Base-by-base conservation (phyloP, 35 echinoderm and acorn worm genomes). In the Ophioderma brevispina region DNA sequence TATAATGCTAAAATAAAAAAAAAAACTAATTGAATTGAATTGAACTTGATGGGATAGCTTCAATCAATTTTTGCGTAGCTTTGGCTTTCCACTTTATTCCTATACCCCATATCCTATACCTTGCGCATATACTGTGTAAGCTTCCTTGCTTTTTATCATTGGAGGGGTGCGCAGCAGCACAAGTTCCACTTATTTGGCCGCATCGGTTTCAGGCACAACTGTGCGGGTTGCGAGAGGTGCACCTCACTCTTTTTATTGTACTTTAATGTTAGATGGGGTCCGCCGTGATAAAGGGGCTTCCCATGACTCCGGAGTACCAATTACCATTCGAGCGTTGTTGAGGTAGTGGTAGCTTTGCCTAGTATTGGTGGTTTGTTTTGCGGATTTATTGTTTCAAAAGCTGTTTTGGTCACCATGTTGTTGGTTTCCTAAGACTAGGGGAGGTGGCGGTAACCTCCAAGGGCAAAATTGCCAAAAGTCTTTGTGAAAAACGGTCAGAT, bases 341-440 rank as follows among this genome's bases (percentile, higher is more conserved):
- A 35, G 8, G 17, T 85, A 21, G 28, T 85, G 28, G 5, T 13
- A 2, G 30, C 31, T 56, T 37, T 59, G 31, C 50, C 82, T 14
- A 31, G 14, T 64, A 36, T 59, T 36, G 56, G 82, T 33, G 31
- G 23, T 35, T 59, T 50, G 64, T 2, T 85, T 56, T 85, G 43
- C 56, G 38, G 34, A 6, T 30, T 13, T 85, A 50, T 33, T 70
- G 30, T 85, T 85, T 37, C 39, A 40, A 52, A 63, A 33, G 42
- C 50, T 11, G 50, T 64, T 13, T 56, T 85, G 28, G 18, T 85
- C 10, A 11, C 21, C 2, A 55, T 55, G 36, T 85, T 85, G 56
- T 55, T 55, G 82, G 82, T 32, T 85, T 85, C 31, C 34, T 85
- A 39, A 0, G 82, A 37, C 32, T 85, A 14, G 82, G 82, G 49